These are phyloP conservation scores for Eudasyphora cyanicolor DNA, from an alignment of 2,888 invertebrate species.

Conservation along the genomic window DNA sequence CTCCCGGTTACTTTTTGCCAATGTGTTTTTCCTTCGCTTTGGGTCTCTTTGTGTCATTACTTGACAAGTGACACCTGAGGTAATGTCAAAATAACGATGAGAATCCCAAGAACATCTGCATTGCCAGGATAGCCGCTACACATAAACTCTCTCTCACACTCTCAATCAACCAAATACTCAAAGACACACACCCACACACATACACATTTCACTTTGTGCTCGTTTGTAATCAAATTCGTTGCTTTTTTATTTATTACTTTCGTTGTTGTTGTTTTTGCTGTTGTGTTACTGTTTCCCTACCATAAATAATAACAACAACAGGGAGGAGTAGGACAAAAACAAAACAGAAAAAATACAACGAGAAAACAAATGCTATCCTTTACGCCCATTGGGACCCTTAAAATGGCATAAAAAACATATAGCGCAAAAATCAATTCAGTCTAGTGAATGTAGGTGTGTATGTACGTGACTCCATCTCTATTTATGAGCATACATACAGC, in stretches of 20 bases:
- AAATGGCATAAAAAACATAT: not conserved
- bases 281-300: not conserved
- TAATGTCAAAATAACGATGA: constrained; percentile 47
- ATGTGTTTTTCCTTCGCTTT: constrained; percentile 38
- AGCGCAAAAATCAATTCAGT: constrained; percentile 13
- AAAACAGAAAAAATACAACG: not conserved
- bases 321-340: not conserved
- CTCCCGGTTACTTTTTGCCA: constrained; percentile 27
- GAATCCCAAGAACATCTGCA: not conserved
- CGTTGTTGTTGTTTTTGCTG: not conserved
- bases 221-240: constrained; percentile 16
- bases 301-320: not conserved
- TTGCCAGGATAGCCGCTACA: not conserved
- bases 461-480: not conserved
- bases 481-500: too few species aligned
- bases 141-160: too few species aligned
- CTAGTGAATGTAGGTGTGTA: not conserved
- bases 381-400: not conserved
- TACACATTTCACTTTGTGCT: constrained; percentile 16
- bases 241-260: not conserved
- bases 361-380: not conserved
- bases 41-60: constrained; percentile 59
- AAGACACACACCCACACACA: not conserved
- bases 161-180: too few species aligned
- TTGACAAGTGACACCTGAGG: constrained; percentile 63